phyloP scores from a whole-genome alignment of 2,113 vertebrate genomes.

The Tetraodon nigroviridis region DNA sequence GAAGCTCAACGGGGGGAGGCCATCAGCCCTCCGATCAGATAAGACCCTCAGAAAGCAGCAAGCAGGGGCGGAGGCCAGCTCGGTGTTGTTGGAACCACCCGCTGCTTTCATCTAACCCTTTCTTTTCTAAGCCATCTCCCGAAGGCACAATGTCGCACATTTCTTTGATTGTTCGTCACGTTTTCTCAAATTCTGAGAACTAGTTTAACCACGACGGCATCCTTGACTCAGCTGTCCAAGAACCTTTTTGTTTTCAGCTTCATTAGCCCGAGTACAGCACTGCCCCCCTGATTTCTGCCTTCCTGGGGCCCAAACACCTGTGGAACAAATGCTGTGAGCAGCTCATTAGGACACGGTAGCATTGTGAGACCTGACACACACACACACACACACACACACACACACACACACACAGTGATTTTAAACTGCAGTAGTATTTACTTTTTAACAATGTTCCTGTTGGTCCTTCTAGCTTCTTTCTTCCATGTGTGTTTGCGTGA shows the following conservation, averaged over 20 bases:
- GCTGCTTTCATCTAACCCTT: too few relatives aligned
- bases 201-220: background rate
- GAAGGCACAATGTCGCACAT: too few relatives aligned
- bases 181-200: background rate
- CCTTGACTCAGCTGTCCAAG: background rate
- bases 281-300: slow-evolving; percentile 3
- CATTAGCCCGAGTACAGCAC: slow-evolving; percentile 30
- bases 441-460: too few relatives aligned
- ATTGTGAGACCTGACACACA: background rate
- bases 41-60: too few relatives aligned
- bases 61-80: too few relatives aligned
- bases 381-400: slow-evolving; percentile 1
- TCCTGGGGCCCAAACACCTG: slow-evolving; percentile 7
- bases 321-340: slow-evolving; percentile 1
- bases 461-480: too few relatives aligned
- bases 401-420: slow-evolving; percentile 6
- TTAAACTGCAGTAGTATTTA: too few relatives aligned
- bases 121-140: too few relatives aligned
- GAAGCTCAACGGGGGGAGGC: too few relatives aligned
- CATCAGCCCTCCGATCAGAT: too few relatives aligned
- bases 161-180: too few relatives aligned
- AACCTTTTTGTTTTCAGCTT: background rate
- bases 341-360: slow-evolving; percentile 19
- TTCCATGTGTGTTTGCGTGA: background rate
- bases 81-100: too few relatives aligned